A percentile compares a stretch with the other conserved stretches of the same genome.
phyloP scores from a whole-genome alignment of 2,888 invertebrate species.

The Troglohyphantes excavatus region DNA sequence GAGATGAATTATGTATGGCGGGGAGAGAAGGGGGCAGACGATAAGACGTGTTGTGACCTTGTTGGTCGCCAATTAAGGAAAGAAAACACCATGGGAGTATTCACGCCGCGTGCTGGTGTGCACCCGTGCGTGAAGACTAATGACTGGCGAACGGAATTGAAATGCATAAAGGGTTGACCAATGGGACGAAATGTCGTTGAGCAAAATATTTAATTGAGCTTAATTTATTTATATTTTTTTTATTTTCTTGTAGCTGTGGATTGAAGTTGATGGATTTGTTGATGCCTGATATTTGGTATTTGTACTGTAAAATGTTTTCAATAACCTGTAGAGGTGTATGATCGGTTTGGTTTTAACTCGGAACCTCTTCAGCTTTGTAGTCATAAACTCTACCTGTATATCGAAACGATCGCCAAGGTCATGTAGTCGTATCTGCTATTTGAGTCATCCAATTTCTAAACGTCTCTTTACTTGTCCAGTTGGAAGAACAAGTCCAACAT shows the following conservation, averaged over 20 bases:
- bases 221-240: not conserved
- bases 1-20: not conserved
- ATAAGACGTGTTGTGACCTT: not conserved
- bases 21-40: not conserved
- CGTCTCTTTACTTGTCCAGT: too few relatives aligned
- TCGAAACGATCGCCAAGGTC: too few relatives aligned
- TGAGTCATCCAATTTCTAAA: too few relatives aligned
- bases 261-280: too few relatives aligned
- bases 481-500: too few relatives aligned
- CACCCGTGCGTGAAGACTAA: constrained; percentile 38
- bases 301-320: too few relatives aligned
- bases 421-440: too few relatives aligned
- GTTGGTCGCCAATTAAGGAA: constrained; percentile 4
- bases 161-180: not conserved
- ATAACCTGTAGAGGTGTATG: too few relatives aligned
- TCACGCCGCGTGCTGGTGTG: constrained; percentile 12
- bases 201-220: not conserved
- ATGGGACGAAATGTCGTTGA: not conserved
- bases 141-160: constrained; percentile 1
- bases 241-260: not conserved
- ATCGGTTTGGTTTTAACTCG: too few relatives aligned
- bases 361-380: too few relatives aligned
- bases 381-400: too few relatives aligned
- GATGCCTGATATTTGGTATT: too few relatives aligned
- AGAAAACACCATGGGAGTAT: not conserved